These are phyloP conservation scores for Trilocha varians DNA, from an alignment of 2,888 invertebrate species.

Conservation along the genomic window DNA sequence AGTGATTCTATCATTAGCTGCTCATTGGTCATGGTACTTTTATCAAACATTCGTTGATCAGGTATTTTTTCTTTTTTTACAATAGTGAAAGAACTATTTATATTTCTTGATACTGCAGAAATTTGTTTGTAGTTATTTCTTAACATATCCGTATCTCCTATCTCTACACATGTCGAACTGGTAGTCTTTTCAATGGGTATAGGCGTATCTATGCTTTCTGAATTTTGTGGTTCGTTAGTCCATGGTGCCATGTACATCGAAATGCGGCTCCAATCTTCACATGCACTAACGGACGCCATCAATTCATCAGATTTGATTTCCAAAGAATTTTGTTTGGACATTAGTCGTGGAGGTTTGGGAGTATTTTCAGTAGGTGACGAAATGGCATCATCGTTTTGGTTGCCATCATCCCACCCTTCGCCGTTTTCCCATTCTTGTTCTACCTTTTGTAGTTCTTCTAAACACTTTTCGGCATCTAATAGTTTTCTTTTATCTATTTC, in stretches of 20 bases:
- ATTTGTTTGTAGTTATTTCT: conserved; percentile 34
- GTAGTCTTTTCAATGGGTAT: conserved; percentile 24
- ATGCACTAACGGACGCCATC: conserved; percentile 22
- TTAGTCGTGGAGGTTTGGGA: conserved; percentile 45
- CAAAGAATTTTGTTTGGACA: conserved; percentile 9
- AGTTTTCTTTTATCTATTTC: conserved; percentile 15
- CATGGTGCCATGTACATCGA: conserved; percentile 42
- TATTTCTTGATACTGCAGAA: conserved; percentile 35
- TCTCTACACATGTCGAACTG: conserved; percentile 38
- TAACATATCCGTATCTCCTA: conserved; percentile 32
- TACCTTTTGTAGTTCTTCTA: conserved; percentile 43
- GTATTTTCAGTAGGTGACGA: conserved; percentile 6
- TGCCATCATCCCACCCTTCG: conserved; percentile 39
- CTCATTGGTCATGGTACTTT: conserved; percentile 50
- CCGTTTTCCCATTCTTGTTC: conserved; percentile 56
- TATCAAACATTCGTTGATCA: conserved; percentile 43
- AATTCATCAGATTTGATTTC: conserved; percentile 15
- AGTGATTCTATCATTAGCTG: conserved; percentile 19
- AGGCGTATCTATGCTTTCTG: conserved; percentile 7
- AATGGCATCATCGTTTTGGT: conserved; percentile 8
- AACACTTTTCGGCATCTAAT: conserved; percentile 28
- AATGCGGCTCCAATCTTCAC: conserved; percentile 47
- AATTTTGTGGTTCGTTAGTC: conserved; percentile 17
- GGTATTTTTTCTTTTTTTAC: conserved; percentile 38
- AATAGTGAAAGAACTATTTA: conserved; percentile 36